A percentile compares a stretch with the other conserved stretches of the same genome.
Conservation (phyloP, 2,113 vertebrate species). For the Tyrannus savana region DNA sequence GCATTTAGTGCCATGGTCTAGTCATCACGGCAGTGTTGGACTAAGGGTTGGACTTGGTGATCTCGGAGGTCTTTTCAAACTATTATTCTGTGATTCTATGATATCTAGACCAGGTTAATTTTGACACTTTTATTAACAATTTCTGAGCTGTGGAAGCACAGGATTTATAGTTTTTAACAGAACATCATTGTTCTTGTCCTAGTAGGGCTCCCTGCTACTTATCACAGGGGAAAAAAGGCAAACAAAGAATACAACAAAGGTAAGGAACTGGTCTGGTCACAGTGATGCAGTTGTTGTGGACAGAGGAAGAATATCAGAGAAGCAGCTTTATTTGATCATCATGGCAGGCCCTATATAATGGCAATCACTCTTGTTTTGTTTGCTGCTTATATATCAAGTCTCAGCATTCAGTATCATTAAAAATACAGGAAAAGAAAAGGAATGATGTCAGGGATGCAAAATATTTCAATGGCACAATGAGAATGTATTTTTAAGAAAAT, state of each 20-base stretch:
- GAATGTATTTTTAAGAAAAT: neutral
- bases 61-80: no score
- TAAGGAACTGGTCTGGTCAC: neutral
- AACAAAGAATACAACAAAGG: neutral
- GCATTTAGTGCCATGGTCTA: no score
- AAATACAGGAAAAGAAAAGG: neutral
- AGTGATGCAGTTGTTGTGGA: neutral
- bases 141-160: neutral
- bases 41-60: no score
- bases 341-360: neutral
- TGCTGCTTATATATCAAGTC: neutral
- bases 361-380: neutral
- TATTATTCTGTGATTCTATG: no score
- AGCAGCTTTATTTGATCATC: neutral
- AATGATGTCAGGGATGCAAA: neutral
- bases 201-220: conserved; percentile 9
- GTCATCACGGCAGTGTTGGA: no score
- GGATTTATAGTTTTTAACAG: conserved; percentile 12
- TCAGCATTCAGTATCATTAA: neutral
- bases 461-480: neutral
- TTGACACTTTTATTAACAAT: conserved; percentile 22
- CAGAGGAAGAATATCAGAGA: neutral
- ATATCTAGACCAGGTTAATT: conserved; percentile 53
- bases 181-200: conserved; percentile 9
- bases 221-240: neutral